Percentiles rank a stretch among this genome's conserved stretches.
Evolutionary conservation across 1,140 invertebrate species (phyloP).

Genomic region (Drosophila lowei): DNA sequence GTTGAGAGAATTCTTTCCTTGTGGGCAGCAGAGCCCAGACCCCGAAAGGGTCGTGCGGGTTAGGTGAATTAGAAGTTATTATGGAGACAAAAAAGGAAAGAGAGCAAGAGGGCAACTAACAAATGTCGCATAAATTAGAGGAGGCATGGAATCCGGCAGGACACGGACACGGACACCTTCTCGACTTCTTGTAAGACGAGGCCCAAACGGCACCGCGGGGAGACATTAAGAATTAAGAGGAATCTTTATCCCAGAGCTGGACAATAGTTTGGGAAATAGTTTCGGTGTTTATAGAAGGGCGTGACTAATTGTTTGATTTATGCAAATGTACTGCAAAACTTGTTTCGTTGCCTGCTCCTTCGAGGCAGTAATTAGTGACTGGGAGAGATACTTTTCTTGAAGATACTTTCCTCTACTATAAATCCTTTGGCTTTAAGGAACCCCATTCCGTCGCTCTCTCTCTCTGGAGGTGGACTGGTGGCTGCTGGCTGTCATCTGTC

Average conservation of each 20-base stretch:
- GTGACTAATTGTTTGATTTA: conserved; percentile 80
- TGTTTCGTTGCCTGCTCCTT: conserved; percentile 16
- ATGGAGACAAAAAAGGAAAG: conserved; percentile 24
- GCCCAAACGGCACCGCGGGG: conserved; percentile 71
- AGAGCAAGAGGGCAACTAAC: conserved; percentile 43
- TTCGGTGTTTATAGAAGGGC: conserved; percentile 39
- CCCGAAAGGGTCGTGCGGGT: conserved; percentile 54
- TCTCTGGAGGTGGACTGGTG: conserved; percentile 29
- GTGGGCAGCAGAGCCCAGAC: conserved; percentile 27
- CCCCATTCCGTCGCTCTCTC: conserved; percentile 14
- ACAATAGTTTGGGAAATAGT: conserved; percentile 56
- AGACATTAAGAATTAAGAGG: conserved; percentile 65
- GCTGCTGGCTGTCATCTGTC: conserved; percentile 58
- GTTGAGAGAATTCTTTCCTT: conserved; percentile 8
- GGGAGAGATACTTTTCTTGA: too few relatives aligned
- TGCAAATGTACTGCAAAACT: conserved; percentile 58
- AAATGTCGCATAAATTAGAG: conserved; percentile 77
- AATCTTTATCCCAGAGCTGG: conserved; percentile 43
- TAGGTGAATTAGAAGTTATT: conserved; percentile 76
- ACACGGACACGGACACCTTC: conserved; percentile 32
- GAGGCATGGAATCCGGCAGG: conserved; percentile 57
- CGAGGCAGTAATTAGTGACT: conserved; percentile 38
- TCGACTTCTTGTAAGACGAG: conserved; percentile 62
- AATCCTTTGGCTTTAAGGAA: conserved; percentile 29
- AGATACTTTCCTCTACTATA: too few relatives aligned